These are phyloP conservation scores for rat (Rattus norvegicus) DNA, from an alignment of 2,113 vertebrate genomes.

Conservation along the genomic window GRCr8 NC_086039.1:31040001-31040500, in stretches of 20 bases:
- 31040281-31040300: background rate
- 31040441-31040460: background rate
- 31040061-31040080: background rate
- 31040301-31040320: constrained; percentile 3
- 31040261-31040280: background rate
- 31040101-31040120: background rate
- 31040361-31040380: background rate
- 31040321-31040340: background rate
- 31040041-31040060: background rate
- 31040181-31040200: constrained; percentile 21
- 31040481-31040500: background rate
- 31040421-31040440: background rate
- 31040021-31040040: background rate
- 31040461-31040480: background rate
- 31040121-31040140: background rate
- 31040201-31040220: constrained; percentile 9
- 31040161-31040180: constrained; percentile 4
- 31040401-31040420: background rate
- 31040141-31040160: background rate
- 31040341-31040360: constrained; percentile 7
- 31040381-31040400: background rate
- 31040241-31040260: constrained; percentile 15
- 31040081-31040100: background rate
- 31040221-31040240: background rate
- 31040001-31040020: background rate